phyloP scores from a whole-genome alignment of 2,797 vertebrate species.

The Rhinella marina region DNA sequence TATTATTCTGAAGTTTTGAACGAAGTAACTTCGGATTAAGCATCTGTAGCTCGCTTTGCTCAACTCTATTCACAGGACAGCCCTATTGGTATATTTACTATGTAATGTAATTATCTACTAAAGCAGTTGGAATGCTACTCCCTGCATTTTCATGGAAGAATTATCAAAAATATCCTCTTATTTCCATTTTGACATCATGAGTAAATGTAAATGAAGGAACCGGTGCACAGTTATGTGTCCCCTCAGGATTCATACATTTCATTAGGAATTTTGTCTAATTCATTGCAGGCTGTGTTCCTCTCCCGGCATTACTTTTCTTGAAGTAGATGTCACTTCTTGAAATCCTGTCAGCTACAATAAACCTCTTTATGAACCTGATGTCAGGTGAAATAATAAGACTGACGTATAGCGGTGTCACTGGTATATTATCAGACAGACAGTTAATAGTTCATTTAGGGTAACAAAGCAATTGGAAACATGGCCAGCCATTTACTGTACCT shows the following conservation, averaged over 20 bases:
- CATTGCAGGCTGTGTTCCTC: background rate
- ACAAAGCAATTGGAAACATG: background rate
- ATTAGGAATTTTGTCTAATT: background rate
- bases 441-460: background rate
- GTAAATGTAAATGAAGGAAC: background rate
- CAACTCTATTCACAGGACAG: too few relatives aligned
- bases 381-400: background rate
- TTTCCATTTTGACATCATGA: background rate
- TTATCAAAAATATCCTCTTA: background rate
- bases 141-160: background rate
- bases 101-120: too few relatives aligned
- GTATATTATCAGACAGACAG: background rate
- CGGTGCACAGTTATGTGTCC: background rate
- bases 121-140: too few relatives aligned
- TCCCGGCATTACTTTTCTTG: background rate
- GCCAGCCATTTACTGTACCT: slow-evolving; percentile 75
- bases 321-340: background rate
- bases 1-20: too few relatives aligned
- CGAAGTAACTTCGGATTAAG: too few relatives aligned
- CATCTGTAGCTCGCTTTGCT: too few relatives aligned
- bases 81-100: too few relatives aligned
- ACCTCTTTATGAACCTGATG: background rate
- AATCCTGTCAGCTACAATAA: background rate
- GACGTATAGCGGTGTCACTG: background rate
- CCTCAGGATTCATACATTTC: background rate